phyloP scores from a whole-genome alignment of 2,797 vertebrate species.

The Simalia tracyae region DNA sequence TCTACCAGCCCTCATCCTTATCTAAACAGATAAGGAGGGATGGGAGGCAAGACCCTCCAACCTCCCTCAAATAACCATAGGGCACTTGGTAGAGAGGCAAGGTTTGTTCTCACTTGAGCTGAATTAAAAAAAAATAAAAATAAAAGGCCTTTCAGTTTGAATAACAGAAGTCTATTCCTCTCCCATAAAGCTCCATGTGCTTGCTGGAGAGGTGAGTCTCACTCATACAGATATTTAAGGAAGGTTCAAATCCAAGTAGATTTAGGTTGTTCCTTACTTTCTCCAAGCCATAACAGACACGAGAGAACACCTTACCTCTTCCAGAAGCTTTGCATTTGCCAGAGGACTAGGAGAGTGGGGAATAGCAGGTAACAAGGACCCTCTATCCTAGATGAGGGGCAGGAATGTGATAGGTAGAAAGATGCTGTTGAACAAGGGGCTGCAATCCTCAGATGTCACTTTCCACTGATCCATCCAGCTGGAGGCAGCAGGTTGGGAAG shows the following conservation, averaged over 20 bases:
- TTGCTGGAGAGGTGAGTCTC: not conserved
- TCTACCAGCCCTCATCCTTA: not conserved
- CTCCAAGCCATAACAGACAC: not conserved
- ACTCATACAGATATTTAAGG: not conserved
- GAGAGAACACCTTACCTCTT: not conserved
- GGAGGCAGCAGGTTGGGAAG: not conserved
- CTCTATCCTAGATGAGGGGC: not conserved
- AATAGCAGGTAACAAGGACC: not conserved
- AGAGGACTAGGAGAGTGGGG: not conserved
- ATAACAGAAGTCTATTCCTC: not conserved
- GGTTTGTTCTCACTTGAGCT: not conserved
- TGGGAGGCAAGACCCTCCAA: not conserved
- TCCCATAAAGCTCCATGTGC: not conserved
- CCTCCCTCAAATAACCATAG: not conserved
- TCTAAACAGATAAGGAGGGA: not conserved
- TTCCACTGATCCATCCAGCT: not conserved
- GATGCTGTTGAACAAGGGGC: not conserved
- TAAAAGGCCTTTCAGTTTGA: not conserved
- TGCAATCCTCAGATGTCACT: no score
- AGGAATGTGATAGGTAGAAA: not conserved
- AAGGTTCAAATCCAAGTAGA: not conserved
- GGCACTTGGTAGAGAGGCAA: not conserved
- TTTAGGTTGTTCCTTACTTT: not conserved
- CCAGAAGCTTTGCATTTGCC: not conserved
- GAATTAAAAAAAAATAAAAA: not conserved